phyloP scores from a whole-genome alignment of 2,113 vertebrate genomes.

The Prietella phreatophila region DNA sequence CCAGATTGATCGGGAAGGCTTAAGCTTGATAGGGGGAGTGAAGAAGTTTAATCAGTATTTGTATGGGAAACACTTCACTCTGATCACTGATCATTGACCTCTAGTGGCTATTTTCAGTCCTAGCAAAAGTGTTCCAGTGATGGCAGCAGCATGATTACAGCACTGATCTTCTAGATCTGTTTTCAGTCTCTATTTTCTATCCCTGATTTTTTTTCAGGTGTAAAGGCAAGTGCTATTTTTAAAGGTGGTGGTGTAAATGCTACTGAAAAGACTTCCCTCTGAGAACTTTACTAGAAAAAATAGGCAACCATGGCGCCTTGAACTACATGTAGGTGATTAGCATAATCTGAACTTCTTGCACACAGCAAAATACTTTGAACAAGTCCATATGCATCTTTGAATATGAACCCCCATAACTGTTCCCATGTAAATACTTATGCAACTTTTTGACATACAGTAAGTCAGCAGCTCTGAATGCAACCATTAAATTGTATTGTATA shows the following conservation, averaged over 20 bases:
- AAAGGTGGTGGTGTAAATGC: neutral
- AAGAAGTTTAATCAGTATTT: too few species aligned
- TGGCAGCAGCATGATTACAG: too few species aligned
- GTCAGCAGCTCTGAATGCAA: neutral
- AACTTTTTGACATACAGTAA: neutral
- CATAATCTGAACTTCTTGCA: neutral
- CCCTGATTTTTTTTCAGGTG: neutral
- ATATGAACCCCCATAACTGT: neutral
- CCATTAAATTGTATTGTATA: neutral
- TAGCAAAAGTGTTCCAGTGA: too few species aligned
- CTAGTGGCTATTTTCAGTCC: too few species aligned
- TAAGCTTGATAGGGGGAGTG: too few species aligned
- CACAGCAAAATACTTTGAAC: neutral
- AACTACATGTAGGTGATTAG: neutral
- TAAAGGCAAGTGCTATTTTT: neutral
- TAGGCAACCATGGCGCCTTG: neutral
- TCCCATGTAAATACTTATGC: neutral
- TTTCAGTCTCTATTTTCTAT: neutral
- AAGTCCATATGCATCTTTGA: neutral
- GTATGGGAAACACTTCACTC: too few species aligned
- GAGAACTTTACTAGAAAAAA: neutral
- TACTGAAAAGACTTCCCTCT: neutral
- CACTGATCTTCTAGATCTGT: too few species aligned
- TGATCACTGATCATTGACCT: too few species aligned
- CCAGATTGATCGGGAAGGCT: too few species aligned